phyloP scores from a whole-genome alignment of 2,888 invertebrate species.

The Odontothrips loti region DNA sequence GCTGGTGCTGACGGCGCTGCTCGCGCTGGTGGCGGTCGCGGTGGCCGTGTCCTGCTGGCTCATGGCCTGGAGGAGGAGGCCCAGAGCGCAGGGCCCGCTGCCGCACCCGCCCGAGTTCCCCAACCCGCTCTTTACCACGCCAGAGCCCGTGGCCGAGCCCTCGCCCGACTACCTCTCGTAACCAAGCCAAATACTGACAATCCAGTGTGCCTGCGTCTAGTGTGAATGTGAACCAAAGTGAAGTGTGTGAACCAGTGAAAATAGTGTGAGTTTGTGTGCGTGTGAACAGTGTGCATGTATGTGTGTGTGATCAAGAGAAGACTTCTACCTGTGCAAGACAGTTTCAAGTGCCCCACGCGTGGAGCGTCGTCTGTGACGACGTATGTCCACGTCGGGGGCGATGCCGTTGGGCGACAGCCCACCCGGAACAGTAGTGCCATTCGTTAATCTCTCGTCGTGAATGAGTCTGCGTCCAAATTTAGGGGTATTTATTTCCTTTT shows the following conservation, averaged over 20 bases:
- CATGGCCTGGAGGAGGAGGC: constrained; percentile 84
- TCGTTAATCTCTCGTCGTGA: not conserved
- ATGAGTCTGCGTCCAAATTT: not conserved
- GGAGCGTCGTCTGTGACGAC: not conserved
- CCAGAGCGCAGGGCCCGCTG: constrained; percentile 81
- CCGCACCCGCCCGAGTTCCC: constrained; percentile 95
- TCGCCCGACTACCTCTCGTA: constrained; percentile 68
- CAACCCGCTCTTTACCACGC: constrained; percentile 83
- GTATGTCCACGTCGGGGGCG: not conserved
- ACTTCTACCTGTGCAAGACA: constrained; percentile 11
- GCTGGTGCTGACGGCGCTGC: constrained; percentile 81
- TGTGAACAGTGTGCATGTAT: not conserved
- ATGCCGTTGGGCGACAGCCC: constrained; percentile 23
- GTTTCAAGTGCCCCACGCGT: not conserved
- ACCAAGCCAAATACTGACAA: constrained; percentile 34
- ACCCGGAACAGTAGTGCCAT: constrained; percentile 11
- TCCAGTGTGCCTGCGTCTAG: not conserved
- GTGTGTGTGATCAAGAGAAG: not conserved
- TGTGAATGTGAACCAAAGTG: not conserved
- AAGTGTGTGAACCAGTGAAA: not conserved
- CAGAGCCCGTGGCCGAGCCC: constrained; percentile 74
- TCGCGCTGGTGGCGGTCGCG: constrained; percentile 89
- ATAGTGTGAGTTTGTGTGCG: not conserved
- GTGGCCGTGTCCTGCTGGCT: constrained; percentile 94
- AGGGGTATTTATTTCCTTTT: constrained; percentile 23